Percentiles rank a stretch among this genome's conserved stretches.
Evolutionary conservation across 1,140 invertebrate genomes (phyloP).

Genomic region (Paracyclopina nana): DNA sequence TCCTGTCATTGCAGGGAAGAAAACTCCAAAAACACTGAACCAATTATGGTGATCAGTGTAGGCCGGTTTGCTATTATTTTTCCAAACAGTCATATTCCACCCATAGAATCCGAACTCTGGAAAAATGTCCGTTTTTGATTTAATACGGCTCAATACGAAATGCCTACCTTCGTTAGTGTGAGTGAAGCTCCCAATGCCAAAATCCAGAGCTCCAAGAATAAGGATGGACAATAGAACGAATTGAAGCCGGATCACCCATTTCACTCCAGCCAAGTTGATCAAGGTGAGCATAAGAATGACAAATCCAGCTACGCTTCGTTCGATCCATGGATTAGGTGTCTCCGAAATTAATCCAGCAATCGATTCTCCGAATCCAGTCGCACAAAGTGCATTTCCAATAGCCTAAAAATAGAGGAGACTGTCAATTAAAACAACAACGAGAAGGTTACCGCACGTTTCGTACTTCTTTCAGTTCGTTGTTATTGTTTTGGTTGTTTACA

Average conservation of each 20-base stretch:
- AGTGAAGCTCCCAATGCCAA: slow-evolving; percentile 61
- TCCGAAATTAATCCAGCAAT: slow-evolving; percentile 52
- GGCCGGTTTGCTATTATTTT: slow-evolving; percentile 56
- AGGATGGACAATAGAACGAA: slow-evolving; percentile 61
- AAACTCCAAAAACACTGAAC: slow-evolving; percentile 85
- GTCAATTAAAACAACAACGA: background rate
- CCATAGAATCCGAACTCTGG: slow-evolving; percentile 60
- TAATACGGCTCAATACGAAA: background rate
- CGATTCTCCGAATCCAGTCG: slow-evolving; percentile 85
- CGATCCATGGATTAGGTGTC: slow-evolving; percentile 41
- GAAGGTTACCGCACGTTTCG: background rate
- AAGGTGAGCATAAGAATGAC: slow-evolving; percentile 58
- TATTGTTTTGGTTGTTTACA: no score
- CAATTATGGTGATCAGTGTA: slow-evolving; percentile 59
- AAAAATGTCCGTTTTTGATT: slow-evolving; percentile 20
- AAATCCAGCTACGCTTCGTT: slow-evolving; percentile 53
- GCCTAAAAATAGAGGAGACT: slow-evolving; percentile 38
- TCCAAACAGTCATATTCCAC: slow-evolving; percentile 54
- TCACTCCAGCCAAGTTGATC: slow-evolving; percentile 76
- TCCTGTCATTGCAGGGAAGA: slow-evolving; percentile 79
- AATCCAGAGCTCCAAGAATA: slow-evolving; percentile 64
- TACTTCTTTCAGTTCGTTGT: background rate
- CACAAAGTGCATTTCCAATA: slow-evolving; percentile 81
- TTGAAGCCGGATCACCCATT: slow-evolving; percentile 79
- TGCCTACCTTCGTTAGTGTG: slow-evolving; percentile 17